Percentiles rank a stretch among this genome's conserved stretches.
Conservation (phyloP, 2,888 invertebrate species). For the Nephrotoma flavescens region DNA sequence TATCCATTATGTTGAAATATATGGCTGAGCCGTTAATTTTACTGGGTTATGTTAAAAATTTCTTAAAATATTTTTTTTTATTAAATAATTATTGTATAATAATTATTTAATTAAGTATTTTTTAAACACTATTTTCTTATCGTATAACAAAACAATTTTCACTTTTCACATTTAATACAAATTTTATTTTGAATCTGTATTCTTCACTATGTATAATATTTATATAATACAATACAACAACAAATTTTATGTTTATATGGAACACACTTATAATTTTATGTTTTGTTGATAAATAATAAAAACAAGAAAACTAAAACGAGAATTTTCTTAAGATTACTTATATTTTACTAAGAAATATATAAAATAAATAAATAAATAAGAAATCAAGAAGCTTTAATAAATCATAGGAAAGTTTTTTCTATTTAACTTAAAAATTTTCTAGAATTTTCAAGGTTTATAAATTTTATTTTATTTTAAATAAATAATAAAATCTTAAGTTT, state of each 20-base stretch:
- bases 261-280: neutral
- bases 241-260: neutral
- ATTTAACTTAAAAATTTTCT: neutral
- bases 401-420: neutral
- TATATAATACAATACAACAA: neutral
- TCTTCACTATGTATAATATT: neutral
- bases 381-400: neutral
- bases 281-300: neutral
- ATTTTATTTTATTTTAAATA: neutral
- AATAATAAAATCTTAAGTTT: too few species aligned
- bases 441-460: neutral
- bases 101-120: neutral
- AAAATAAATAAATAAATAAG: neutral
- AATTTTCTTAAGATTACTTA: neutral
- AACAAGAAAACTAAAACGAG: neutral
- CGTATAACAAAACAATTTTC: neutral
- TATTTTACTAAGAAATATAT: neutral
- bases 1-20: conserved; percentile 24
- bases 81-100: neutral
- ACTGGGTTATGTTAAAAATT: neutral
- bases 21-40: neutral
- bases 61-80: neutral
- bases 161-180: neutral
- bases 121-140: neutral
- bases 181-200: neutral